Base-by-base conservation (phyloP, 2,113 vertebrate genomes). In the Platichthys stellatus region DNA sequence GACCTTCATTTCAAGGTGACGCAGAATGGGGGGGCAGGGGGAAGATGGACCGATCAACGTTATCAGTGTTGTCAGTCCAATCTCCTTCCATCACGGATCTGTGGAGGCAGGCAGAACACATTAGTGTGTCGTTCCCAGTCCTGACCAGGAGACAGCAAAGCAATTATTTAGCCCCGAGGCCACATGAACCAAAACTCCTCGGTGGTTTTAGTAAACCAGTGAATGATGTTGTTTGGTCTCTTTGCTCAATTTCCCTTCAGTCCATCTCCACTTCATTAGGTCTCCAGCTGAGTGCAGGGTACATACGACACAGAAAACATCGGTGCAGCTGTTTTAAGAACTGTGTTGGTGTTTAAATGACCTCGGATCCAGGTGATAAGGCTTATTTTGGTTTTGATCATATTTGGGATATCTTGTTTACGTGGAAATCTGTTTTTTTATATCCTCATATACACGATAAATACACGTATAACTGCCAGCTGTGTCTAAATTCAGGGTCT, bases 1-100 rank as follows among this genome's bases (percentile, higher is more conserved):
- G 54, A 84, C 72, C 80, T 84, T 80, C 62, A 20, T 58, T 45
- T 72, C 53, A 38, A 80, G 72, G 82, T 72, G 77, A 60, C 3
- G 40, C 74, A 24, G 61, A 57, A 40, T 60, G 80, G 80, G 69
- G 24, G 24, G 60, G 67, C 0, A 17, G 53, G 14, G 40, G 12
- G 60, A 78, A 78, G 81, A 88, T 72, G 72, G 83, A 90, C 54
- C 35, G 49, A 74, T 79, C 79, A 81, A 1, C 14, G 21, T 71
- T 58, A 90, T 88, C 83, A 73, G 24, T 86, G 70, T 78, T 90
- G 86, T 87, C 88, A 84, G 86, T 61, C 61, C 82, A 79, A 84
- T 89, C 81, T 85, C 75, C 69, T 56, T 59, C 82, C 80, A 75
- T 80, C 75, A 66, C 0, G 5, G 56, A 72, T 64, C 43, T 28